These are phyloP conservation scores for Agrenia bidenticulata DNA, from an alignment of 2,888 invertebrate genomes.

Conservation along the genomic window DNA sequence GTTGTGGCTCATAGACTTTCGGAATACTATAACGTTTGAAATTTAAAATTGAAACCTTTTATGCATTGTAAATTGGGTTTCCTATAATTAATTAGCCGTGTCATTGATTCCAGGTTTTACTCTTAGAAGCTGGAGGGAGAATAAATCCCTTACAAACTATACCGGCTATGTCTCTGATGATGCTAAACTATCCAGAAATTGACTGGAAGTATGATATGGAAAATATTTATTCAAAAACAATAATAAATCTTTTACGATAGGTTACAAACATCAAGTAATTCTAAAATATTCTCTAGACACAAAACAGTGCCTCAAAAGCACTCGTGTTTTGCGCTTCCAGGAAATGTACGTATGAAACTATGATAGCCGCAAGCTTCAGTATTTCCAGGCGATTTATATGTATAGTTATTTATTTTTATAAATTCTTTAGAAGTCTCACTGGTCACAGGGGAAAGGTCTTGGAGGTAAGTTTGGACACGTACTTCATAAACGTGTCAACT, in stretches of 20 bases:
- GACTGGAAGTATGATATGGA: slow-evolving; percentile 27
- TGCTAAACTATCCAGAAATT: slow-evolving; percentile 46
- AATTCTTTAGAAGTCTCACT: slow-evolving; percentile 40
- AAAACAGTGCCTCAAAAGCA: slow-evolving; percentile 35
- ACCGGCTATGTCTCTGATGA: slow-evolving; percentile 43
- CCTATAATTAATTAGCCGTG: background rate
- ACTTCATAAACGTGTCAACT: background rate
- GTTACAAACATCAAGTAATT: no score
- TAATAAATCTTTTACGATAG: no score
- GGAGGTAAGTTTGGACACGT: slow-evolving; percentile 28
- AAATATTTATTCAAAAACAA: no score
- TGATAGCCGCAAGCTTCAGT: background rate
- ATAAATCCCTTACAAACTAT: slow-evolving; percentile 46
- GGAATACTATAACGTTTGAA: slow-evolving; percentile 13
- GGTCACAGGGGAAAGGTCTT: slow-evolving; percentile 47
- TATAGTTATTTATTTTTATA: slow-evolving; percentile 3
- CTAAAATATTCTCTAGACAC: slow-evolving; percentile 9
- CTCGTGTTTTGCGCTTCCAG: slow-evolving; percentile 27
- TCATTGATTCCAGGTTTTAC: slow-evolving; percentile 27
- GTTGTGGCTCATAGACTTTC: slow-evolving; percentile 37
- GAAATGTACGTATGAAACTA: slow-evolving; percentile 18
- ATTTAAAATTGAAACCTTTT: background rate
- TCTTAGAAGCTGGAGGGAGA: slow-evolving; percentile 42
- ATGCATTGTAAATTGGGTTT: background rate
- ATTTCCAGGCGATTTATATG: no score